A percentile compares a stretch with the other conserved stretches of the same genome.
phyloP scores from a whole-genome alignment of 2,113 vertebrate species.

The Aptenodytes forsteri region DNA sequence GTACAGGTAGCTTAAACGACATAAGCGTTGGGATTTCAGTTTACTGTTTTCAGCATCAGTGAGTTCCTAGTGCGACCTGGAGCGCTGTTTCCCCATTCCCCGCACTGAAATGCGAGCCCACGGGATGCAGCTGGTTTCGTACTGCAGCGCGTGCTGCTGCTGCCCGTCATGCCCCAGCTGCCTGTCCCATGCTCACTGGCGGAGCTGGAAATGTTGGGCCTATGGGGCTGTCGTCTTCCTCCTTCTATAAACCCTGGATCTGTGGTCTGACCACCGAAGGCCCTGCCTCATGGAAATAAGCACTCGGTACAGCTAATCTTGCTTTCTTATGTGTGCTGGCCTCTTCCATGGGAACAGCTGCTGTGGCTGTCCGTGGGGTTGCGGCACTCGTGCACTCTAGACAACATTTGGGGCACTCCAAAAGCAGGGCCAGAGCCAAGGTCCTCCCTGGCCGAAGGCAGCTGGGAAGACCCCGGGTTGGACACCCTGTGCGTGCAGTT shows the following conservation, averaged over 20 bases:
- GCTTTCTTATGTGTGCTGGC: background rate
- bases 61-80: background rate
- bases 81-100: background rate
- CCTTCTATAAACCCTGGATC: background rate
- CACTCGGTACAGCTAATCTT: background rate
- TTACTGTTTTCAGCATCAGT: fast-evolving
- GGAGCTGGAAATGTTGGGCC: background rate
- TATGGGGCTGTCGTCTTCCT: fast-evolving
- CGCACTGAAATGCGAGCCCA: background rate
- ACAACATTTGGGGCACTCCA: background rate
- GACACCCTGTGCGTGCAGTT: background rate
- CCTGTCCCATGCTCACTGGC: background rate
- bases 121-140: fast-evolving
- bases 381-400: fast-evolving
- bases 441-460: background rate
- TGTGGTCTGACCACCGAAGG: background rate
- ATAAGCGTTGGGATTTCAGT: fast-evolving
- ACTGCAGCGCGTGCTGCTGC: fast-evolving
- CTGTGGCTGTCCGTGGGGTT: background rate
- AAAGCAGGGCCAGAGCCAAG: background rate
- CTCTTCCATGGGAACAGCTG: background rate
- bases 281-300: background rate
- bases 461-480: background rate
- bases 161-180: background rate
- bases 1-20: background rate